A percentile compares a stretch with the other conserved stretches of the same genome.
These are phyloP conservation scores for Microchrysa polita DNA, from an alignment of 2,888 invertebrate genomes.

Conservation along the genomic window DNA sequence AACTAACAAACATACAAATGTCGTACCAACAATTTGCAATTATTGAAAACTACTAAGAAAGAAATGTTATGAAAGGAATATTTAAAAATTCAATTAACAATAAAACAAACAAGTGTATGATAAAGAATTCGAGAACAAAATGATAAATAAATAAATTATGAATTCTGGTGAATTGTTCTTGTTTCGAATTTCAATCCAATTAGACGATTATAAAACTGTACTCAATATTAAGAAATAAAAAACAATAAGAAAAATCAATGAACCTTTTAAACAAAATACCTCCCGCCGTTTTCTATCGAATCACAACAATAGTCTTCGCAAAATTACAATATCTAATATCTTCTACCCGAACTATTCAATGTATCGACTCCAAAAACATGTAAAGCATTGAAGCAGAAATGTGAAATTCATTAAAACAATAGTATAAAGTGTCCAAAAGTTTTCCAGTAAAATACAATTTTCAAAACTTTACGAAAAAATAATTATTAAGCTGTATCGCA, in stretches of 20 bases:
- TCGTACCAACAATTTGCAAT: slow-evolving; percentile 33
- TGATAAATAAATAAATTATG: slow-evolving; percentile 1
- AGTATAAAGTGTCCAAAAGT: not conserved
- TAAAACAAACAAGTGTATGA: slow-evolving; percentile 2
- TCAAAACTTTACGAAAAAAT: too few relatives aligned
- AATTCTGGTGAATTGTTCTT: not conserved
- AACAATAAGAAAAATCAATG: not conserved
- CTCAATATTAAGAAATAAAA: not conserved
- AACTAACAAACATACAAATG: not conserved
- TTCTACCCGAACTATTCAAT: not conserved
- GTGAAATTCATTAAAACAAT: not conserved
- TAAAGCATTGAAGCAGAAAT: not conserved
- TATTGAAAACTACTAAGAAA: slow-evolving; percentile 2
- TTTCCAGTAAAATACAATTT: slow-evolving; percentile 1
- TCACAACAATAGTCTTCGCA: slow-evolving; percentile 29
- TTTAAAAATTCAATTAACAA: not conserved
- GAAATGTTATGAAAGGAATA: not conserved
- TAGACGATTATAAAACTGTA: not conserved
- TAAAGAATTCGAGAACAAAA: not conserved
- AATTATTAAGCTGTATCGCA: too few relatives aligned
- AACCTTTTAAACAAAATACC: slow-evolving; percentile 22
- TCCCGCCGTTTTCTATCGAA: slow-evolving; percentile 40
- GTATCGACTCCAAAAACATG: not conserved
- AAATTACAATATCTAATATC: not conserved
- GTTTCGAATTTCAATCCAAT: not conserved